Percentiles rank a stretch among this genome's conserved stretches.
phyloP scores from a whole-genome alignment of 2,113 vertebrate species.

The Phrynosoma platyrhinos region DNA sequence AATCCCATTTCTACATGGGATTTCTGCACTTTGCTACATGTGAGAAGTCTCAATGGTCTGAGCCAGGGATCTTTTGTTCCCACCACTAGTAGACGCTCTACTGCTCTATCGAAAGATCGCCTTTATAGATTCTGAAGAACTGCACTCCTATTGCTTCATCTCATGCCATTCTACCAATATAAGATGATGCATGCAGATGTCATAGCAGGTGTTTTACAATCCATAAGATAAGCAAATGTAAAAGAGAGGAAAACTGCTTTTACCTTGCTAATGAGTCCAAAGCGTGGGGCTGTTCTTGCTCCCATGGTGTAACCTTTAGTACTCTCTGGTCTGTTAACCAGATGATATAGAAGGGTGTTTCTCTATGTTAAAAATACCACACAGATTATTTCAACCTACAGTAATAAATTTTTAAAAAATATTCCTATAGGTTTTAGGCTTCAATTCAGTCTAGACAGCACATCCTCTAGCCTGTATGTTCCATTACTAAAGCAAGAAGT shows the following conservation, averaged over 20 bases:
- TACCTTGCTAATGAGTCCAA: constrained; percentile 74
- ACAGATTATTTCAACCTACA: background rate
- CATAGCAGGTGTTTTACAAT: background rate
- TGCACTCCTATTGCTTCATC: background rate
- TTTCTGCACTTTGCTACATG: too few relatives aligned
- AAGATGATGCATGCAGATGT: background rate
- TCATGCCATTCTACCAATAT: background rate
- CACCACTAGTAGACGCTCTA: background rate
- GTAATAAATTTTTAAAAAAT: background rate
- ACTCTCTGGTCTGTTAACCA: constrained; percentile 78
- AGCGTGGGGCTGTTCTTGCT: constrained; percentile 82
- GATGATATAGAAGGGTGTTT: constrained; percentile 66
- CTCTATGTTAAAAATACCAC: constrained; percentile 61
- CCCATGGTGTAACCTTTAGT: constrained; percentile 83
- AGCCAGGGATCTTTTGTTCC: background rate
- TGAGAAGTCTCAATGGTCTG: background rate
- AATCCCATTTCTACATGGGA: too few relatives aligned
- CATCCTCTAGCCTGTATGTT: background rate
- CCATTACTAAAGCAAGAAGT: background rate
- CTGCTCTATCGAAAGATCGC: background rate
- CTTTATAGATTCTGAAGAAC: background rate
- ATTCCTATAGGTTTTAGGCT: background rate
- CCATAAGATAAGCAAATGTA: rapidly evolving
- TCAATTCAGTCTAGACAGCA: background rate
- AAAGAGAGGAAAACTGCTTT: background rate